Evolutionary conservation across 2,113 vertebrate genomes (phyloP).

Genomic region (Scalopus aquaticus): DNA sequence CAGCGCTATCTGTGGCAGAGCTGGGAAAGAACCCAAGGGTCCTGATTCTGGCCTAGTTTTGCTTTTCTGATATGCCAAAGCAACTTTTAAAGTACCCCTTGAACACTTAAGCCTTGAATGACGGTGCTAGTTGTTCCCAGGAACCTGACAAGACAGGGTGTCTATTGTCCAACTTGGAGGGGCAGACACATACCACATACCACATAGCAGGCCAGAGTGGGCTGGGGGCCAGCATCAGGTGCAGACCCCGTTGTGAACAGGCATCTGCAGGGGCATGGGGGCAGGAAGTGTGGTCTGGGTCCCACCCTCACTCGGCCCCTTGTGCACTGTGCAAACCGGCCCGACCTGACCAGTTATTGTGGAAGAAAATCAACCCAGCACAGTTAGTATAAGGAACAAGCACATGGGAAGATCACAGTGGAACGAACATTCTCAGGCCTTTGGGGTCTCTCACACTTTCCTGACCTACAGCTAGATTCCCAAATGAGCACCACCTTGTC

Average conservation of each 20-base stretch:
- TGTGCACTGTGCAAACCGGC: neutral
- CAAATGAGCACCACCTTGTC: neutral
- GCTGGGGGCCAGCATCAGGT: neutral
- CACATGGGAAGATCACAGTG: neutral
- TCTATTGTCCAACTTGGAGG: neutral
- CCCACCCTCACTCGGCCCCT: neutral
- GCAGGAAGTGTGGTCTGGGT: neutral
- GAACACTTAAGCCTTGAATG: neutral
- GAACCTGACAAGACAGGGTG: neutral
- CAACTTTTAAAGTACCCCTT: neutral
- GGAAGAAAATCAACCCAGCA: neutral
- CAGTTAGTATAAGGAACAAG: rapidly evolving
- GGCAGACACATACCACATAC: neutral
- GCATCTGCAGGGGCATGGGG: neutral
- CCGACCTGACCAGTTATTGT: neutral
- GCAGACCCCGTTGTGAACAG: neutral
- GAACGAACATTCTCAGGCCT: neutral
- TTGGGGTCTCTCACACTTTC: no score
- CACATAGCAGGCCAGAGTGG: no score
- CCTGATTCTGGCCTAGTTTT: neutral
- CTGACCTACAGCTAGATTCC: neutral
- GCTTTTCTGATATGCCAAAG: neutral
- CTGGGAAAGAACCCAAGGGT: neutral
- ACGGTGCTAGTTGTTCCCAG: neutral
- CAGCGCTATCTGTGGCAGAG: neutral